Evolutionary conservation across 2,797 vertebrate genomes (phyloP), one percentile per base, ranked within the genome.

Genomic region (Smutsia gigantea): DNA sequence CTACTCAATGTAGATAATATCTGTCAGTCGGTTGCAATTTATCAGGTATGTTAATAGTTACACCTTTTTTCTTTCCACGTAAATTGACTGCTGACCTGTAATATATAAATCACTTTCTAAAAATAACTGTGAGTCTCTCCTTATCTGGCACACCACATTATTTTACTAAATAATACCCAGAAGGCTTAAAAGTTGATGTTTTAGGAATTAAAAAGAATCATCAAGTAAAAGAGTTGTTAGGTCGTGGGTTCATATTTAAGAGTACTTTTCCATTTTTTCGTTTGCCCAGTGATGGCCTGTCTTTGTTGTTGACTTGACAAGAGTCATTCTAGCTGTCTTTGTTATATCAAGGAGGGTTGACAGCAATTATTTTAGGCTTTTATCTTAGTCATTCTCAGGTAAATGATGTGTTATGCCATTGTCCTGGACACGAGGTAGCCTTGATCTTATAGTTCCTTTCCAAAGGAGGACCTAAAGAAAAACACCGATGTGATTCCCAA

Each of bases 1-100:
- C 98, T 99, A 97, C 99, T 99, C 98, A 99, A 99, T 39, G 99
- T 99, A 98, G 99, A 99, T 98, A 99, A 99, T 98, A 99, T 99
- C 97, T 99, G 99, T 98, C 99, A 99, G 71, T 99, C 99, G 37
- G 99, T 99, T 97, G 99, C 99, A 90, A 99, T 99, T 98, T 99
- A 99, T 98, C 99, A 99, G 99, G 99, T 99, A 98, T 53, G 98
- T 94, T 93, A 94, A 82, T 74, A 31, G 37, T 34, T 93, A 90
- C 0, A 46, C 3, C 46, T 87, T 78, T 83, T 85, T 37, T 23
- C 39, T 97, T 77, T 59, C 0, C 92, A 39, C 21, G 13, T 87
- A 34, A 95, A 93, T 90, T 95, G 61, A 93, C 64, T 93, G 15
- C 63, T 89, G 39, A 63, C n/a, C n/a, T 94, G 3, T 7, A 37